A percentile compares a stretch with the other conserved stretches of the same genome.
phyloP scores from a whole-genome alignment of 2,888 invertebrate genomes.

The Sarcophaga caerulescens region DNA sequence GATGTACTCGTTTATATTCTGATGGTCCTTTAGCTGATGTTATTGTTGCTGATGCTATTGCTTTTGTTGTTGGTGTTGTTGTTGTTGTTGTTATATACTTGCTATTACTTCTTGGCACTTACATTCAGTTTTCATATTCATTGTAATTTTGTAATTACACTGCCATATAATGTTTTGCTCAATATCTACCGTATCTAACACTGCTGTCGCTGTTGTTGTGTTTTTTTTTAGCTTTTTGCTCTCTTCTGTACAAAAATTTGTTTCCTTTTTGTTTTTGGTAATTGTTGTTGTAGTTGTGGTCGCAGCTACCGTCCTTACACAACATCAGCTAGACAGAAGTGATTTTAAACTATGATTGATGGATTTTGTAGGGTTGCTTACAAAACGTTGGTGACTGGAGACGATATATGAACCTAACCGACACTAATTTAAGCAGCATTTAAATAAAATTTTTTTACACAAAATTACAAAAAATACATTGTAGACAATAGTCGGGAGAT shows the following conservation, averaged over 20 bases:
- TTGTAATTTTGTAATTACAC: slow-evolving; percentile 62
- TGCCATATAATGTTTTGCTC: slow-evolving; percentile 32
- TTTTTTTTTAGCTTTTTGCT: slow-evolving; percentile 37
- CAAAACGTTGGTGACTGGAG: too few relatives aligned
- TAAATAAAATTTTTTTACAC: too few relatives aligned
- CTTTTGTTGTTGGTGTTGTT: not conserved
- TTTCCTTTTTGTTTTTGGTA: not conserved
- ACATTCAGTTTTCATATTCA: slow-evolving; percentile 45
- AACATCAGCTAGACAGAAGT: slow-evolving; percentile 43
- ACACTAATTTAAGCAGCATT: too few relatives aligned
- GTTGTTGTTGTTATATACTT: slow-evolving; percentile 9
- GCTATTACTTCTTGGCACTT: slow-evolving; percentile 40
- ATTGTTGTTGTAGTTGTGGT: slow-evolving; percentile 4
- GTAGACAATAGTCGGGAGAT: too few relatives aligned
- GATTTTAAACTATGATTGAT: slow-evolving; percentile 65
- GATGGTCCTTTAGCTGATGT: too few relatives aligned
- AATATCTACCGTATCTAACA: slow-evolving; percentile 15
- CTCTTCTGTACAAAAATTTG: not conserved
- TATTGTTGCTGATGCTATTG: too few relatives aligned
- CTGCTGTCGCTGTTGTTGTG: slow-evolving; percentile 2
- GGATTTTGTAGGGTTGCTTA: slow-evolving; percentile 33
- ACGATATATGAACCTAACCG: too few relatives aligned
- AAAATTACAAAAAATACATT: too few relatives aligned
- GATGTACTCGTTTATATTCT: not conserved
- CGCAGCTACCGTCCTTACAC: not conserved